phyloP scores from a whole-genome alignment of 2,888 invertebrate species.

The Gandaritis pyraliata region DNA sequence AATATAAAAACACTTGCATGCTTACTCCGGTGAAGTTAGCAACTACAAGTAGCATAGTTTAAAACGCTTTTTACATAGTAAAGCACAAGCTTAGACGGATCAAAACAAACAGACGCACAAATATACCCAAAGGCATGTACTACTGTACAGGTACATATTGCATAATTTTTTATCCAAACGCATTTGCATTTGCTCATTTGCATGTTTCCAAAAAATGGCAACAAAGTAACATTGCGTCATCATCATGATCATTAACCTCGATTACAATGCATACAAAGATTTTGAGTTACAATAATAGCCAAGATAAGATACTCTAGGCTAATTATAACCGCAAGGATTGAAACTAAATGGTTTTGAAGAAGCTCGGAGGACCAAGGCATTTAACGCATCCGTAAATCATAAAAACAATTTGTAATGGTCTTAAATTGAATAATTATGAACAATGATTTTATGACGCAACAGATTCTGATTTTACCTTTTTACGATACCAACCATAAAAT shows the following conservation, averaged over 20 bases:
- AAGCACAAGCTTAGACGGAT: background rate
- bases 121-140: background rate
- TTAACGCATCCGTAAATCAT: constrained; percentile 16
- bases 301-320: constrained; percentile 15
- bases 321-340: background rate
- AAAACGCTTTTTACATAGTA: background rate
- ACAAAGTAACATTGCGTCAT: constrained; percentile 37
- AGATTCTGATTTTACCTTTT: constrained; percentile 1
- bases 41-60: background rate
- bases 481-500: constrained; percentile 5
- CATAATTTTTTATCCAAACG: constrained; percentile 10
- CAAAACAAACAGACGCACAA: constrained; percentile 1
- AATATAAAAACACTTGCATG: background rate
- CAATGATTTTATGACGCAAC: background rate
- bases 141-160: too few species aligned
- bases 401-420: constrained; percentile 20
- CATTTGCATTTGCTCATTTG: constrained; percentile 17
- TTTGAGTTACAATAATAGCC: constrained; percentile 7
- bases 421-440: constrained; percentile 7
- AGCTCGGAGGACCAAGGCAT: constrained; percentile 3
- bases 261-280: constrained; percentile 26
- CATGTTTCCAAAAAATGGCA: constrained; percentile 26
- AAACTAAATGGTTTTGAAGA: constrained; percentile 6
- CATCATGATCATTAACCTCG: constrained; percentile 33
- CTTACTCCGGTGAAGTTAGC: background rate